Evolutionary conservation across 2,113 vertebrate species (phyloP), one percentile per base, ranked within the genome.

Genomic region (Menura novaehollandiae): DNA sequence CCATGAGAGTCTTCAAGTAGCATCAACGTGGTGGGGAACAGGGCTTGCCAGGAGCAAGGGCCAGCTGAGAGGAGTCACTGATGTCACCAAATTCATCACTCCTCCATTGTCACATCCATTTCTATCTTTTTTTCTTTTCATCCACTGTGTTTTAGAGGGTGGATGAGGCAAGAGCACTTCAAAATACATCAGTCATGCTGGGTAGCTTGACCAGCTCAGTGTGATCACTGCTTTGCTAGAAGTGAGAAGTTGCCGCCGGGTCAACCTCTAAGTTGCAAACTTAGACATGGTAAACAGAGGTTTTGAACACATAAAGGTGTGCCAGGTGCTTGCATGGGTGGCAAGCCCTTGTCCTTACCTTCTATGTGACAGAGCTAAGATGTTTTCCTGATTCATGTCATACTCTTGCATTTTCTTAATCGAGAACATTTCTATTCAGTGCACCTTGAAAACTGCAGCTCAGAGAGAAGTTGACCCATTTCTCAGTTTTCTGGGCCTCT

Each of bases 111-210:
- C 24, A n/a, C 15, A 81, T 41, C 30, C 0, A 0, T 73, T 92
- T 64, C 44, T 27, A 0, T 53, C 4, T 28, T 33, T 47, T 43
- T 53, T 35, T 28, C 11, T 23, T 69, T 75, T 62, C 3, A 2
- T 32, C 5, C 12, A 21, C 2, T 5, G 2, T 41, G 69, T 76
- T 78, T 56, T 8, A 46, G 32, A 53, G 74, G 32, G 17, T 0
- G 0, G 15, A 58, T 43, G 9, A 80, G 8, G 20, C 80, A 76
- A 39, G 26, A 80, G 21, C 27, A 19, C 33, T 51, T 81, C 51
- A 26, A 35, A 43, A 68, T 91, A 39, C 2, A 1, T 64, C 20
- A 21, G 43, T 86, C 8, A 6, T 0, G 0, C 19, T 59, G 47
- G 53, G 33, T 55, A 78, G 44, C 0, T 1, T 68, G 66, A 33